phyloP scores from a whole-genome alignment of 2,888 invertebrate genomes.

The Drymonia ruficornis region DNA sequence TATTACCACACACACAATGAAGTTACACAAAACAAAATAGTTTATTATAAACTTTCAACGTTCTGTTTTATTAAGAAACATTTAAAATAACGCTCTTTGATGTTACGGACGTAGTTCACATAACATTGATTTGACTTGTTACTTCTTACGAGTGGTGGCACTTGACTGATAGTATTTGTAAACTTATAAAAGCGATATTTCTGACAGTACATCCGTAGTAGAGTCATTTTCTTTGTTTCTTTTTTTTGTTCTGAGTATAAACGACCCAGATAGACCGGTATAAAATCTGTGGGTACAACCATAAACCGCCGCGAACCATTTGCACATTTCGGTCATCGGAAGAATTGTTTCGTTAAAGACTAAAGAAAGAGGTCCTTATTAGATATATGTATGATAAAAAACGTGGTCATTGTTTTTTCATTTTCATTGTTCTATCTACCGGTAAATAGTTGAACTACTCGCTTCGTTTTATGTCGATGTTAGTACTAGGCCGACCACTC shows the following conservation, averaged over 20 bases:
- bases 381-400: too few species aligned
- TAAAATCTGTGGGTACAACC: too few species aligned
- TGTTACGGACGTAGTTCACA: slow-evolving; percentile 25
- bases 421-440: too few species aligned
- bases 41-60: slow-evolving; percentile 2
- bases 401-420: too few species aligned
- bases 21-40: not conserved
- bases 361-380: too few species aligned
- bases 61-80: not conserved
- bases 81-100: slow-evolving; percentile 22
- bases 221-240: not conserved
- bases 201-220: not conserved
- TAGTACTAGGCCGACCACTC: too few species aligned
- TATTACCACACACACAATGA: too few species aligned
- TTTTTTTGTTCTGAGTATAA: too few species aligned
- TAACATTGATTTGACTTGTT: slow-evolving; percentile 13
- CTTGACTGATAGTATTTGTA: slow-evolving; percentile 39
- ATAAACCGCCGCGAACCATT: slow-evolving; percentile 11
- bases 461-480: too few species aligned
- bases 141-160: slow-evolving; percentile 27
- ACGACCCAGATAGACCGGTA: too few species aligned
- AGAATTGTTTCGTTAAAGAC: slow-evolving; percentile 31
- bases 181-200: slow-evolving; percentile 11
- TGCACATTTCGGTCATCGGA: slow-evolving; percentile 20
- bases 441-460: too few species aligned